Conservation (phyloP, 2,888 invertebrate genomes). For the Caenorhabditis sp. region DNA sequence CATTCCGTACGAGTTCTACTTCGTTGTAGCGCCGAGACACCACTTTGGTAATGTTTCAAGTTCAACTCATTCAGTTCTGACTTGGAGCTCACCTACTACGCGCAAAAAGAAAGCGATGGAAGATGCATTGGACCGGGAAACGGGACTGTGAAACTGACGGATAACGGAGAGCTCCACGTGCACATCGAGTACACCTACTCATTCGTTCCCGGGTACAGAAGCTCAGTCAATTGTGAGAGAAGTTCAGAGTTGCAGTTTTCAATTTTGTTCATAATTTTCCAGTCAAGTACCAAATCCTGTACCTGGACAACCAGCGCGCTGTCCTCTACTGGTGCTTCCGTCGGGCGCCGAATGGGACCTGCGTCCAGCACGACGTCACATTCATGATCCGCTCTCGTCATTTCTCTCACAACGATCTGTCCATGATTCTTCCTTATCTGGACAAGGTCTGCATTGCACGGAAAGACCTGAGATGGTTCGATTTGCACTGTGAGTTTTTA, state of each 20-base stretch:
- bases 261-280: slow-evolving; percentile 6
- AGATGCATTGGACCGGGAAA: slow-evolving; percentile 64
- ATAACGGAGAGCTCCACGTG: slow-evolving; percentile 59
- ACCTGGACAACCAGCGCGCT: slow-evolving; percentile 69
- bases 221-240: slow-evolving; percentile 29
- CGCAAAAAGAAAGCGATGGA: slow-evolving; percentile 65
- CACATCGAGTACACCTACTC: slow-evolving; percentile 63
- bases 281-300: slow-evolving; percentile 66
- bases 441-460: slow-evolving; percentile 65
- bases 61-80: slow-evolving; percentile 20
- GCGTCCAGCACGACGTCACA: slow-evolving; percentile 63
- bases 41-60: no score
- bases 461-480: slow-evolving; percentile 68
- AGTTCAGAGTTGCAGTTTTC: no score
- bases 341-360: slow-evolving; percentile 54
- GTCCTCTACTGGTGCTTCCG: slow-evolving; percentile 69
- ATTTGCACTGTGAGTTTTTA: slow-evolving; percentile 64
- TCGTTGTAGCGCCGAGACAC: no score
- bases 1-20: neutral
- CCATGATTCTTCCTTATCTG: slow-evolving; percentile 65
- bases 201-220: slow-evolving; percentile 46
- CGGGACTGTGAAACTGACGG: slow-evolving; percentile 52
- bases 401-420: slow-evolving; percentile 67
- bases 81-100: slow-evolving; percentile 62
- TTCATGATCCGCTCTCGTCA: slow-evolving; percentile 65